Evolutionary conservation across 2,797 vertebrate genomes (phyloP), one percentile per base, ranked within the genome.

Genomic region (Ceryle rudis): DNA sequence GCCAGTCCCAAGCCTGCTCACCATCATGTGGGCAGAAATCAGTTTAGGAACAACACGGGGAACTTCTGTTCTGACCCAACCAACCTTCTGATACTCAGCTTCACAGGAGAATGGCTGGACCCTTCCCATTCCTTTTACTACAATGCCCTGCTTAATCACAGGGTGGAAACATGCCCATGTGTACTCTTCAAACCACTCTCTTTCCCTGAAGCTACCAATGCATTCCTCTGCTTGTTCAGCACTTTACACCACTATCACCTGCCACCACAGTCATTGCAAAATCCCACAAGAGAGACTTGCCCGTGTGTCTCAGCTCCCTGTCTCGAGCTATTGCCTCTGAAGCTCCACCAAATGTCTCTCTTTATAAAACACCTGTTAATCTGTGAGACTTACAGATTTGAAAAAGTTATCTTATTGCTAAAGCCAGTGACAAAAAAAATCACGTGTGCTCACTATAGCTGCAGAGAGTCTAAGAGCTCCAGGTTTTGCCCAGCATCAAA

Each of bases 101-200:
- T 71, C 78, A 28, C n/a, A 51, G 3, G 11, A 5, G 26, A 60
- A 67, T 0, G 0, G 9, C 57, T 83, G 64, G 19, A 77, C 52
- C 60, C 31, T 60, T 31, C 39, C 14, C 10, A 5, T 60, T 39
- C n/a, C 31, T 64, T 46, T 52, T 33, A 44, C 28, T 44, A 12
- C 1, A 1, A 39, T 13, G 14, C 16, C 25, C 31, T 4, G 2
- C 19, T 71, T 55, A 62, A 26, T 83, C 33, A 52, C 8, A 41
- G 47, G 18, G 54, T 67, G 31, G 22, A 72, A 67, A 49, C 2
- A 4, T 15, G 23, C 2, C 46, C 51, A 16, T 14, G 23, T 20
- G 31, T 29, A n/a, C 14, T 60, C 31, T 54, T 58, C 44, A 77
- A 81, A 77, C 46, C 20, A 25, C 22, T 65, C 20, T 79, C 47